Evolutionary conservation across 2,888 invertebrate species (phyloP), one percentile per base, ranked within the genome.

Genomic region (Microctonus hyperodae): DNA sequence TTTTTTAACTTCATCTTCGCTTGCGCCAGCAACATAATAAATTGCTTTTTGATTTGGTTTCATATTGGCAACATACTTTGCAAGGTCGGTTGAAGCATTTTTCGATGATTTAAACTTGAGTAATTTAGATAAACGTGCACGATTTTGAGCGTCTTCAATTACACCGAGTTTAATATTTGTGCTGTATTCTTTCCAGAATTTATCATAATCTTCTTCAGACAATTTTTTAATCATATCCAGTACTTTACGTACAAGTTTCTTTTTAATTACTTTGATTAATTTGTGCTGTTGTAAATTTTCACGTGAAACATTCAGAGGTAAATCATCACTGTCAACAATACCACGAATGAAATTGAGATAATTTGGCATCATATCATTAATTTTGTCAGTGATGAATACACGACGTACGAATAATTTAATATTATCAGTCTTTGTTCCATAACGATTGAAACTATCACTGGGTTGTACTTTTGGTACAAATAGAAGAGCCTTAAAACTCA

Each of bases 321-420:
- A 86, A 87, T 99, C 99, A 85, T 99, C 99, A 11, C 97, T 97
- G 87, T 99, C 99, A 56, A 99, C 98, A 74, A 99, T 93, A 77
- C 99, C 99, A 65, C 94, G 92, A 69, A 99, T 90, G 85, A 99
- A 99, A 74, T 90, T 92, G 76, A 99, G 88, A 85, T 98, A 99
- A 84, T 94, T 97, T 73, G 99, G 98, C 93, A 99, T 95, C 92
- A 99, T 96, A 83, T 99, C 98, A 84, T 96, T 96, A 88, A 99
- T 98, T 87, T 99, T 97, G 85, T 99, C 98, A 9, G 98, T 98
- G 86, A 99, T 99, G 87, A 99, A 99, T 16, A 99, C 99, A 70
- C 99, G 90, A 69, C 98, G 90, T 65, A 99, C 99, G 85, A 96
- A 99, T 70, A 99, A 88, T 88, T 98, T 98, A 80, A 98, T 97